phyloP scores from a whole-genome alignment of 1,140 invertebrate genomes.

The Yoshiicerus persimilis region DNA sequence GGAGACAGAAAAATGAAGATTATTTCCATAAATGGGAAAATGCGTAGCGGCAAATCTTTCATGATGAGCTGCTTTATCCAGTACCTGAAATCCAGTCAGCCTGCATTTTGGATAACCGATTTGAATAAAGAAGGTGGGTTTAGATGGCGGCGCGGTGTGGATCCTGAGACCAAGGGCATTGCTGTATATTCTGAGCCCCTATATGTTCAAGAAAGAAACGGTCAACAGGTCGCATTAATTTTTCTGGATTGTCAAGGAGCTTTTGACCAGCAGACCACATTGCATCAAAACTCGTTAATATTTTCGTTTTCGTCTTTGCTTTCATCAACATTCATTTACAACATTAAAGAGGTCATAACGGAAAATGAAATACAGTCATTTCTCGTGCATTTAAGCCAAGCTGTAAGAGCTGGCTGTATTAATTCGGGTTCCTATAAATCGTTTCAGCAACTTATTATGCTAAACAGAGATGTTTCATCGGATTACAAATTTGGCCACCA shows the following conservation, averaged over 20 bases:
- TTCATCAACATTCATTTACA: not conserved
- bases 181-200: not conserved
- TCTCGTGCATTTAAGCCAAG: not conserved
- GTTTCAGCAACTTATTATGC: not conserved
- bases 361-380: not conserved
- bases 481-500: not conserved
- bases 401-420: not conserved
- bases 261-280: not conserved
- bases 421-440: not conserved
- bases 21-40: not conserved
- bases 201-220: not conserved
- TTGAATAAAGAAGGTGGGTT: not conserved
- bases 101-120: not conserved
- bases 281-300: not conserved
- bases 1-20: not conserved
- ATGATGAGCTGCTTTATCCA: not conserved
- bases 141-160: not conserved
- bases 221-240: not conserved
- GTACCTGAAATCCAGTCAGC: not conserved
- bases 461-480: not conserved
- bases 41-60: not conserved
- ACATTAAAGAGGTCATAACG: not conserved
- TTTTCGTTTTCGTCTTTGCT: not conserved
- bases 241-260: not conserved
- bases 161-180: not conserved